These are phyloP conservation scores for Periophthalmus modestus DNA, from an alignment of 2,113 vertebrate species.

Conservation along the genomic window DNA sequence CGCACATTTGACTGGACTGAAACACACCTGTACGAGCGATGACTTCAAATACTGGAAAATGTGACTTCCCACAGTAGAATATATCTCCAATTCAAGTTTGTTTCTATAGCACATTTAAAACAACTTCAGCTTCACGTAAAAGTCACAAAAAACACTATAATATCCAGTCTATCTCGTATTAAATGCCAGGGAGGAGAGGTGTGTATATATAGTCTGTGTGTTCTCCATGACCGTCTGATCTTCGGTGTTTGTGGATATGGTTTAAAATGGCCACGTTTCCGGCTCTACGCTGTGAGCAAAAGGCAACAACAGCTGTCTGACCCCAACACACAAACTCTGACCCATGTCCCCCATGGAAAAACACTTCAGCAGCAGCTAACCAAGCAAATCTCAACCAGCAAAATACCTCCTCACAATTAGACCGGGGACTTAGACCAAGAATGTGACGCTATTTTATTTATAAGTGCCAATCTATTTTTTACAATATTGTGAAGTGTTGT, in stretches of 20 bases:
- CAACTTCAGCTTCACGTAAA: no score
- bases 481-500: no score
- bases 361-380: constrained; percentile 43
- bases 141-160: no score
- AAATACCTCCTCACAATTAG: not conserved
- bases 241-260: constrained; percentile 17
- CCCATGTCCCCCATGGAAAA: constrained; percentile 42
- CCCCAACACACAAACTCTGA: constrained; percentile 48
- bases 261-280: constrained; percentile 51
- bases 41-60: not conserved
- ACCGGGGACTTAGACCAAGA: no score
- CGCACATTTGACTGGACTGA: not conserved
- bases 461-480: no score
- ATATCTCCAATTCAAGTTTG: no score
- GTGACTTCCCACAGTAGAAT: not conserved
- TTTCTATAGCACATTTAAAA: no score
- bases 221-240: not conserved
- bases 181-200: no score
- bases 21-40: not conserved
- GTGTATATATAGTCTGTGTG: not conserved
- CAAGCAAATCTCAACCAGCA: constrained; percentile 28
- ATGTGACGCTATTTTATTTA: no score
- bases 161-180: no score
- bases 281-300: constrained; percentile 50
- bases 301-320: constrained; percentile 77